phyloP scores from a whole-genome alignment of 2,113 vertebrate species.

The Probosciger aterrimus region DNA sequence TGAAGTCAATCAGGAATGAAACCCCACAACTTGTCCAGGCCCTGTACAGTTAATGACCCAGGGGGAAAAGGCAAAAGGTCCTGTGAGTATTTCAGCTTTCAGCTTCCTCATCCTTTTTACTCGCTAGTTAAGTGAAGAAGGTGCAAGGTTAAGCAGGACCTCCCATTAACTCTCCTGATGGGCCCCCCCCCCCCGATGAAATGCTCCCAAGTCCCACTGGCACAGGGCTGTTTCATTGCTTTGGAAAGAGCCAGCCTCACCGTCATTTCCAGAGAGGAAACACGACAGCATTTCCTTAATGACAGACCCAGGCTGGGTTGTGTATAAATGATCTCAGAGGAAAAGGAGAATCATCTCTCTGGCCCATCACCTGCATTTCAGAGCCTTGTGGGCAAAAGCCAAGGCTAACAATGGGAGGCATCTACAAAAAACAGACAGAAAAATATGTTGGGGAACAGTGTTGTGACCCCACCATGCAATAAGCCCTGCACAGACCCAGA shows the following conservation, averaged over 20 bases:
- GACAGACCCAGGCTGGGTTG: background rate
- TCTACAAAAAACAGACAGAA: background rate
- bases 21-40: background rate
- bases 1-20: background rate
- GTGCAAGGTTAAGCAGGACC: background rate
- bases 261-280: background rate
- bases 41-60: background rate
- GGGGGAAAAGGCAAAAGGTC: background rate
- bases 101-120: background rate
- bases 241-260: background rate
- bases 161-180: background rate
- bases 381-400: accelerated
- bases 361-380: background rate
- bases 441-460: background rate
- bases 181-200: accelerated
- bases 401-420: background rate
- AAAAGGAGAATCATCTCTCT: background rate
- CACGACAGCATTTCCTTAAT: background rate
- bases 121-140: background rate
- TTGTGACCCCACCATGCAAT: background rate
- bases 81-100: background rate
- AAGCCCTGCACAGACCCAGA: accelerated
- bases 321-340: background rate
- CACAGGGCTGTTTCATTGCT: accelerated
- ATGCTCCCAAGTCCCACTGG: background rate